A percentile compares a stretch with the other conserved stretches of the same genome.
Evolutionary conservation across 2,797 vertebrate species (phyloP).

Genomic region (Valencia hispanica): DNA sequence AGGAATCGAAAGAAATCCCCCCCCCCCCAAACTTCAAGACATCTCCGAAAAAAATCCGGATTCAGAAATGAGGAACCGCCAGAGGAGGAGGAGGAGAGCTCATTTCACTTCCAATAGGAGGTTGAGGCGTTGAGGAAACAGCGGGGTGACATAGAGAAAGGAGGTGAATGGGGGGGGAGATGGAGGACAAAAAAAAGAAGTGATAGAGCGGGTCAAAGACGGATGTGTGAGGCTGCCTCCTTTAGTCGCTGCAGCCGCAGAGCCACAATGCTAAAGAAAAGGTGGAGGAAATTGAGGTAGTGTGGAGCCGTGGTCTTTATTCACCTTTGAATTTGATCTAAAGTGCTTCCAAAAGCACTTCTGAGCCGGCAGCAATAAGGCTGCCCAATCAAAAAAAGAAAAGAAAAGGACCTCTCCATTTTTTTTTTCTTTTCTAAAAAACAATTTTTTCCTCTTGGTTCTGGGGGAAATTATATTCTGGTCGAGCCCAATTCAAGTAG

Average conservation of each 20-base stretch:
- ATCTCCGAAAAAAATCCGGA: neutral
- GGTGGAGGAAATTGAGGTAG: slow-evolving; percentile 68
- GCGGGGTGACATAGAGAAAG: slow-evolving; percentile 32
- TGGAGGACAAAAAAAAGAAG: neutral
- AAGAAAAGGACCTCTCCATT: slow-evolving; percentile 28
- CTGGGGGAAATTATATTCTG: slow-evolving; percentile 37
- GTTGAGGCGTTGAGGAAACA: slow-evolving; percentile 17
- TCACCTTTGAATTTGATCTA: slow-evolving; percentile 72
- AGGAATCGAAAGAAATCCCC: neutral
- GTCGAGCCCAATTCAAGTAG: slow-evolving; percentile 27
- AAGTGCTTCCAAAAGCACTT: slow-evolving; percentile 66
- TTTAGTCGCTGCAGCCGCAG: slow-evolving; percentile 59
- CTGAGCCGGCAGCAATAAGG: slow-evolving; percentile 41
- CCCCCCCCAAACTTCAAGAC: neutral
- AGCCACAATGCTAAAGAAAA: slow-evolving; percentile 54
- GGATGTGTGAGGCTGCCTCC: slow-evolving; percentile 43
- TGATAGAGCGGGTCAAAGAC: slow-evolving; percentile 49
- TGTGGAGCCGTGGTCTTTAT: slow-evolving; percentile 65
- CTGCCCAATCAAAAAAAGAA: slow-evolving; percentile 27
- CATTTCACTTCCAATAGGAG: slow-evolving; percentile 40
- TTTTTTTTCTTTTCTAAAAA: slow-evolving; percentile 16
- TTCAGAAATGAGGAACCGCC: neutral
- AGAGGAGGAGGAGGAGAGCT: slow-evolving; percentile 15
- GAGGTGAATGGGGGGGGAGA: slow-evolving; percentile 4
- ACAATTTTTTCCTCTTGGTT: slow-evolving; percentile 18